Evolutionary conservation across 2,113 vertebrate species (phyloP).

Genomic region (Benitochromis conjunctus): DNA sequence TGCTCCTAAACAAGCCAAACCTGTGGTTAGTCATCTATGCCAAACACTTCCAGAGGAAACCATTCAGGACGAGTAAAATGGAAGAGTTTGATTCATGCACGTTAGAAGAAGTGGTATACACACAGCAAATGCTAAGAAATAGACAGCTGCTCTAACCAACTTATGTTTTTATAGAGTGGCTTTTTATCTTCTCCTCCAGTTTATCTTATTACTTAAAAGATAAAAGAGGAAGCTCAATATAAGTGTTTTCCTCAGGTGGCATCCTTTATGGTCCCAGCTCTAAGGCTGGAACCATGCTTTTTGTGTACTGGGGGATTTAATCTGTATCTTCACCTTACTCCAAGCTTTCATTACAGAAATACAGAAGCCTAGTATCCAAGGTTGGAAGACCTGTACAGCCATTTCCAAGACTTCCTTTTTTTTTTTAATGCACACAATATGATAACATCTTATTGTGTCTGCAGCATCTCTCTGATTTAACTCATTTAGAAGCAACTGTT

Average conservation of each 20-base stretch:
- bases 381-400: background rate
- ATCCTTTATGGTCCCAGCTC: background rate
- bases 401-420: background rate
- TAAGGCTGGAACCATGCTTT: background rate
- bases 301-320: background rate
- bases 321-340: background rate
- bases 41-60: background rate
- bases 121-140: background rate
- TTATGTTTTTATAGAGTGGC: background rate
- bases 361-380: background rate
- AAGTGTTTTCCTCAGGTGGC: background rate
- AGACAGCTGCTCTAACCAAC: rapidly evolving
- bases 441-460: rapidly evolving
- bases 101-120: background rate
- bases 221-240: background rate
- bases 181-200: background rate
- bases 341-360: background rate
- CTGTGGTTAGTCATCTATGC: background rate
- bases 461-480: background rate
- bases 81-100: background rate
- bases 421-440: rapidly evolving
- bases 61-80: background rate
- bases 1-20: background rate
- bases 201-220: background rate
- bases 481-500: background rate